Base-by-base conservation (phyloP, 2,797 vertebrate species). In the Microctenopoma steveboyesi region DNA sequence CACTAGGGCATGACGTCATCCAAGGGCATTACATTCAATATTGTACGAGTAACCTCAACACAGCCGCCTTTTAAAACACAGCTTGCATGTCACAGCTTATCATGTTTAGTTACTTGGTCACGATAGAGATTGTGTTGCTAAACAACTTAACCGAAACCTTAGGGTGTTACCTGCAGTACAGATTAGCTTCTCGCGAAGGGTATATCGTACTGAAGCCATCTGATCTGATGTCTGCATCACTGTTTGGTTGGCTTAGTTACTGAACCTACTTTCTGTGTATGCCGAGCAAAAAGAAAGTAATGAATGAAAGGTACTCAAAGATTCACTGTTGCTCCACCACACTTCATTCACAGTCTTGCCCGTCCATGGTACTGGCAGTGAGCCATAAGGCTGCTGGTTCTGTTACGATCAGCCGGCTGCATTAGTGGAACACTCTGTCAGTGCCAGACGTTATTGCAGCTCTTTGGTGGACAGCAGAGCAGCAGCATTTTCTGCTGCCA, bases 361-460 rank as follows among this genome's bases (percentile, higher is more conserved):
- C 60, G 14, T 76, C 68, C n/a, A 1, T 6, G 59, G 66, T 46
- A 3, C 46, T 79, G 78, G 79, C 77, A 63, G 14, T 4, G 18
- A 37, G 67, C 78, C 66, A 7, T 42, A 50, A 54, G 39, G 47
- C 74, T 59, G 72, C 59, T 28, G 51, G 60, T 89, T 89, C 79
- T 66, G 64, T 69, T 88, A 89, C 55, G 64, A 35, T 65, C 4
- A 27, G 11, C 61, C 37, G 33, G 57, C 51, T 77, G 69, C 64
- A 47, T 50, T 77, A 69, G 59, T 69, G 87, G 47, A 28, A 6
- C 40, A 35, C 43, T 59, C 55, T 50, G 47, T 68, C 73, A 42
- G 58, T 69, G 76, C 62, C 62, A 72, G 47, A 79, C 74, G 78
- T 86, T 87, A 89, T 84, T 86, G 81, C 83, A 86, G 76, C 76